A percentile compares a stretch with the other conserved stretches of the same genome.
Evolutionary conservation across 2,797 vertebrate genomes (phyloP).

Genomic region (Leptatherina wallacei): DNA sequence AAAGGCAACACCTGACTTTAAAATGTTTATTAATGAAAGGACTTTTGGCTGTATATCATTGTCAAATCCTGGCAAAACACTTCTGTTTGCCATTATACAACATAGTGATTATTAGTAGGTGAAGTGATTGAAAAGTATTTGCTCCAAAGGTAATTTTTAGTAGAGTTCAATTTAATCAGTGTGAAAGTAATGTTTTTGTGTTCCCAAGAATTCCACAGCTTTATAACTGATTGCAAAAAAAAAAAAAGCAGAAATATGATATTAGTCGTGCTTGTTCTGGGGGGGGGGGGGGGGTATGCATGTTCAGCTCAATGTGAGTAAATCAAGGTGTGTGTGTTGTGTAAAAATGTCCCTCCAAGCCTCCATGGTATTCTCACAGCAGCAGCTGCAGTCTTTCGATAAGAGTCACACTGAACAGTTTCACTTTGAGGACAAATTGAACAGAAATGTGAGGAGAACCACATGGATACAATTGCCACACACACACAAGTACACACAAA

Average conservation of each 20-base stretch:
- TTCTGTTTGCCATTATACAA: background rate
- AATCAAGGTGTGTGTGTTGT: constrained; percentile 51
- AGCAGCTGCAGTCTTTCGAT: constrained; percentile 80
- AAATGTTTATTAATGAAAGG: background rate
- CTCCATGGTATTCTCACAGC: constrained; percentile 56
- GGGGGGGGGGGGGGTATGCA: background rate
- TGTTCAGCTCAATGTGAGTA: constrained; percentile 33
- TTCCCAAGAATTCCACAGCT: constrained; percentile 19
- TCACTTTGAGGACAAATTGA: constrained; percentile 75
- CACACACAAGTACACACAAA: constrained; percentile 23
- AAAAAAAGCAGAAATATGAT: constrained; percentile 21
- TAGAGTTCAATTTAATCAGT: constrained; percentile 15
- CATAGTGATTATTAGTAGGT: background rate
- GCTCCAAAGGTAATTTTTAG: background rate
- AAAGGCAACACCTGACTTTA: background rate
- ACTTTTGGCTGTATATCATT: background rate
- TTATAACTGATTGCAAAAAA: constrained; percentile 10
- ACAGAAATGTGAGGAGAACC: constrained; percentile 49
- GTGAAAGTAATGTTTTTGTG: background rate
- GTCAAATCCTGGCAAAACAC: background rate
- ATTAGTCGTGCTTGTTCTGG: constrained; percentile 41
- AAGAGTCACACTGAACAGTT: constrained; percentile 71
- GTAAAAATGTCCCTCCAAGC: constrained; percentile 57
- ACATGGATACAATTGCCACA: constrained; percentile 28
- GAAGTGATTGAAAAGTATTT: background rate